These are phyloP conservation scores for Halesus radiatus DNA, from an alignment of 1,140 invertebrate genomes.

Conservation along the genomic window DNA sequence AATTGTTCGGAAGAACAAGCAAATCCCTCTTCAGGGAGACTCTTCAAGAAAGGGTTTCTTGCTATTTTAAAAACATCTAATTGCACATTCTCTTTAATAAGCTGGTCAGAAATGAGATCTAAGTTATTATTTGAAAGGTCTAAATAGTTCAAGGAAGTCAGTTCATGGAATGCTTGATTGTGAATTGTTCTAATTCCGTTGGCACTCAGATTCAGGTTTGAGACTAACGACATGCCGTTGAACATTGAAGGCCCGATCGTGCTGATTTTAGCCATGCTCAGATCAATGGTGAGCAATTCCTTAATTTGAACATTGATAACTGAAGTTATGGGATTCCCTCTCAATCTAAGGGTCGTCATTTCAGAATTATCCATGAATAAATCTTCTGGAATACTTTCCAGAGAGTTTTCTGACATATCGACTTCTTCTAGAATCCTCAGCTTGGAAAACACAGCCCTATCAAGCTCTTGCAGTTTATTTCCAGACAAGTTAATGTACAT, in stretches of 20 bases:
- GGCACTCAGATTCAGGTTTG: conserved; percentile 74
- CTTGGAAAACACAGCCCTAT: conserved; percentile 72
- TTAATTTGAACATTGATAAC: conserved; percentile 70
- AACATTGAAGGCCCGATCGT: conserved; percentile 76
- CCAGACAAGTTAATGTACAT: conserved; percentile 76
- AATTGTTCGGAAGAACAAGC: conserved; percentile 71
- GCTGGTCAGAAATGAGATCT: conserved; percentile 73
- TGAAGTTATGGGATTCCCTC: conserved; percentile 71
- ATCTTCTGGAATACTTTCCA: conserved; percentile 71
- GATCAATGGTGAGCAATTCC: conserved; percentile 74
- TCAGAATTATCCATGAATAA: conserved; percentile 74
- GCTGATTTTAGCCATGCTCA: conserved; percentile 75
- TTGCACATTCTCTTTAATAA: conserved; percentile 77
- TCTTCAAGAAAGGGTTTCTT: conserved; percentile 75
- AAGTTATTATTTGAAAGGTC: conserved; percentile 79
- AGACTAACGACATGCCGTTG: conserved; percentile 72
- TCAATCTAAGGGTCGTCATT: conserved; percentile 74
- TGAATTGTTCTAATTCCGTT: conserved; percentile 78
- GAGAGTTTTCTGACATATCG: conserved; percentile 76
- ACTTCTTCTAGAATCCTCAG: conserved; percentile 75
- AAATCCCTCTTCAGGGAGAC: conserved; percentile 74
- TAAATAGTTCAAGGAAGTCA: conserved; percentile 75
- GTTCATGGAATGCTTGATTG: conserved; percentile 75
- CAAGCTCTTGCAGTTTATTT: conserved; percentile 75
- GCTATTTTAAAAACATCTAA: conserved; percentile 77